Percentiles rank a stretch among this genome's conserved stretches.
phyloP scores from a whole-genome alignment of 1,140 invertebrate genomes.

The Hyles vespertilio region DNA sequence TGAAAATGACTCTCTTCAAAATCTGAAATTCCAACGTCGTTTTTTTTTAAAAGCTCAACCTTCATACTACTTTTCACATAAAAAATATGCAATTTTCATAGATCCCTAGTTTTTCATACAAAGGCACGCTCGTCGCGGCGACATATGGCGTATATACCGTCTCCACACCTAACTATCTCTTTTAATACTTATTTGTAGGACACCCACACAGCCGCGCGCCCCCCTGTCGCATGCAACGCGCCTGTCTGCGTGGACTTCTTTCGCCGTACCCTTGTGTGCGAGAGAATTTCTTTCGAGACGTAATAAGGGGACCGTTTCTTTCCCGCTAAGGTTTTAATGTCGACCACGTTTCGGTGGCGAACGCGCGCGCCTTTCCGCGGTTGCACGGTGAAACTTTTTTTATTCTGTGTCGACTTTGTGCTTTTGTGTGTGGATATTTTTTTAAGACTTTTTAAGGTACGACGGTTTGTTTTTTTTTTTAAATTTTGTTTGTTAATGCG shows the following conservation, averaged over 20 bases:
- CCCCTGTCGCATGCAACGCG: conserved; percentile 45
- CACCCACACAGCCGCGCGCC: conserved; percentile 42
- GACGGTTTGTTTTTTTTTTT: conserved; percentile 31
- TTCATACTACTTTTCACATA: too few species aligned
- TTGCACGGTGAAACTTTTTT: conserved; percentile 49
- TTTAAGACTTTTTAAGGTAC: too few species aligned
- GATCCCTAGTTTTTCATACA: too few species aligned
- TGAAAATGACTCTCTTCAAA: too few species aligned
- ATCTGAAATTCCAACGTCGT: too few species aligned
- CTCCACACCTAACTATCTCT: conserved; percentile 65
- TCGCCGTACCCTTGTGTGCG: conserved; percentile 64
- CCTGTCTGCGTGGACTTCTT: conserved; percentile 70
- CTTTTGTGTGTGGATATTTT: conserved; percentile 22
- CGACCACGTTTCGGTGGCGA: conserved; percentile 71
- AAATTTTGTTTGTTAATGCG: conserved; percentile 21
- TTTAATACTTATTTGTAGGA: conserved; percentile 68
- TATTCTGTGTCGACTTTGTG: conserved; percentile 44
- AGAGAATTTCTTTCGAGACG: conserved; percentile 73
- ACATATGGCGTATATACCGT: conserved; percentile 32
- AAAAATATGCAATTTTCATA: too few species aligned
- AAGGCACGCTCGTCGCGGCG: background rate
- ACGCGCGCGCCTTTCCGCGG: conserved; percentile 66
- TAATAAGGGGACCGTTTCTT: conserved; percentile 75
- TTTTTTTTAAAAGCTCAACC: too few species aligned
- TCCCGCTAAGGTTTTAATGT: conserved; percentile 75